Conservation (phyloP, 2,797 vertebrate genomes). For the Synanceia verrucosa region DNA sequence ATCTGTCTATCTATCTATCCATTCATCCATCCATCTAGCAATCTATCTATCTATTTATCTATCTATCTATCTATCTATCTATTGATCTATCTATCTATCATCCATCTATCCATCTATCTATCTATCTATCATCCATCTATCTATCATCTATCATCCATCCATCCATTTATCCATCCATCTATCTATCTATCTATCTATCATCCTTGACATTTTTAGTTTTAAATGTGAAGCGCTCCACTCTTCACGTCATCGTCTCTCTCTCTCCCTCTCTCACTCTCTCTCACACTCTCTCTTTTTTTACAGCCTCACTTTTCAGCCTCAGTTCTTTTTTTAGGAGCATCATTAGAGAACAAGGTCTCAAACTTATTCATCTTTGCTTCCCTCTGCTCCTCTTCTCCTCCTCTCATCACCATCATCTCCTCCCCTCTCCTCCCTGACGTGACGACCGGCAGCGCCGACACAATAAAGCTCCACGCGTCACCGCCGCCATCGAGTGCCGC, state of each 20-base stretch:
- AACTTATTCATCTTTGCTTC: constrained; percentile 20
- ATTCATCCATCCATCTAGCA: too few species aligned
- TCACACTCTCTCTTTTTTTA: background rate
- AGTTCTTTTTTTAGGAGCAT: background rate
- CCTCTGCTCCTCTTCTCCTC: background rate
- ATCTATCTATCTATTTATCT: too few species aligned
- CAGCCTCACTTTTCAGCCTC: background rate
- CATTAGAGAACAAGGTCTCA: constrained; percentile 14
- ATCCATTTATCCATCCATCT: too few species aligned
- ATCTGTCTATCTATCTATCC: too few species aligned
- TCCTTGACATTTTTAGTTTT: too few species aligned
- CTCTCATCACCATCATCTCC: background rate
- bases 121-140: too few species aligned
- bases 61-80: too few species aligned
- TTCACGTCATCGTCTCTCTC: background rate
- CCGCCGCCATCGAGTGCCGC: constrained; percentile 5
- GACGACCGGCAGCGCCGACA: constrained; percentile 10
- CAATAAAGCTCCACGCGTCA: constrained; percentile 32
- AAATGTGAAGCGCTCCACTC: background rate
- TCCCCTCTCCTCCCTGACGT: background rate
- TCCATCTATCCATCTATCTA: too few species aligned
- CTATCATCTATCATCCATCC: too few species aligned
- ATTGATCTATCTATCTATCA: too few species aligned
- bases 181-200: too few species aligned
- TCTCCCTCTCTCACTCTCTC: too few species aligned